Base-by-base conservation (phyloP, 2,797 vertebrate genomes). In the Chelonia mydas region DNA sequence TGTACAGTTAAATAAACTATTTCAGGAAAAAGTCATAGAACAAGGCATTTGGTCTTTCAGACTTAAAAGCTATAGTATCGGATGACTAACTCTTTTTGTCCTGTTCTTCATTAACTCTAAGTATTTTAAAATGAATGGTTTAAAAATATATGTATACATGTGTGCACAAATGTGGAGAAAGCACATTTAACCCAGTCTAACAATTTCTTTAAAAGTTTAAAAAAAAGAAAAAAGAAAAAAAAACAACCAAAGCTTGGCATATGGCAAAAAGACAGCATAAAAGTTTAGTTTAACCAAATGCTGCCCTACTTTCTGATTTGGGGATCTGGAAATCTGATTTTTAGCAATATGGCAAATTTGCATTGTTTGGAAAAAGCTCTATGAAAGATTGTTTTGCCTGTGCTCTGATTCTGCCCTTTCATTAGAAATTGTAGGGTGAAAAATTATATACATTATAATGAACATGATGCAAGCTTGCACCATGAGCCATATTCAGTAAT, bases 231-330 rank as follows among this genome's bases (percentile, higher is more conserved):
- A 41, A 1, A 37, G 6, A 41, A 49, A 76, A 41, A 31, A 41
- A 45, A 54, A 28, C 11, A 17, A 84, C 50, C 68, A 83, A 95
- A 80, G 11, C 21, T 47, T 28, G 72, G 74, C 41, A 45, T 87
- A 89, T 83, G 84, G 65, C 61, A 65, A 90, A 85, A 93, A 50
- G 45, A 85, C 28, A 84, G 11, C 3, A 3, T 77, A 86, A 81
- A 28, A 84, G 61, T 88, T 90, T 93, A 87, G 93, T 37, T 76
- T 89, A 74, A 84, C 74, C 41, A 94, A 90, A 45, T 55, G 25
- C 28, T 83, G 72, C 76, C 76, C 85, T 84, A 53, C 49, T 84
- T 92, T 89, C 78, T 74, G 81, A 86, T 94, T 95, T 85, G 10
- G 41, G 77, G 90, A 65, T 54, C 37, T 82, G 5, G 2, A 93